Evolutionary conservation across 1,140 invertebrate species (phyloP).

Genomic region (Oryzaephilus surinamensis): DNA sequence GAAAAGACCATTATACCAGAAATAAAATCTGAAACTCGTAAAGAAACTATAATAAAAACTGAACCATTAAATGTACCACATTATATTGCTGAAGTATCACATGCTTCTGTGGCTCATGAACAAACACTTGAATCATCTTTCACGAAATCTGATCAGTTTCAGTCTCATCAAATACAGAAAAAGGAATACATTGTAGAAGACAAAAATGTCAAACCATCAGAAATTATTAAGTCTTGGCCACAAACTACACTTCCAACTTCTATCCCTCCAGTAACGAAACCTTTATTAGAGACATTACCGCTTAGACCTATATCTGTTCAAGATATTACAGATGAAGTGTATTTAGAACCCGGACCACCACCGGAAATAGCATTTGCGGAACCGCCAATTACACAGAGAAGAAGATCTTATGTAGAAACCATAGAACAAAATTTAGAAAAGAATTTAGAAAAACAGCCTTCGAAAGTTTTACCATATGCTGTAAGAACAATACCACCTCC

Average conservation of each 20-base stretch:
- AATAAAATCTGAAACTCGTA: constrained; percentile 16
- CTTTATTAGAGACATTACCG: constrained; percentile 25
- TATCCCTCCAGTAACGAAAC: constrained; percentile 24
- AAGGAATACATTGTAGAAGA: constrained; percentile 38
- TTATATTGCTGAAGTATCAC: constrained; percentile 32
- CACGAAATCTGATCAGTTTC: not conserved
- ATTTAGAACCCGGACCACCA: constrained; percentile 49
- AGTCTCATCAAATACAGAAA: too few relatives aligned
- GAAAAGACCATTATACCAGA: constrained; percentile 28
- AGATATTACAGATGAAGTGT: constrained; percentile 37
- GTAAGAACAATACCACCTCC: constrained; percentile 42
- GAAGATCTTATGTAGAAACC: constrained; percentile 45
- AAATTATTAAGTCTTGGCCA: constrained; percentile 37
- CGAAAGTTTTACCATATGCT: constrained; percentile 41
- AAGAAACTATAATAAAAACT: constrained; percentile 12
- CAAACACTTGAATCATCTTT: constrained; percentile 11
- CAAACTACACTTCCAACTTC: constrained; percentile 37
- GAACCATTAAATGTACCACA: constrained; percentile 25
- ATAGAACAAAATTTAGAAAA: constrained; percentile 47
- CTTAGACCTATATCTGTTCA: constrained; percentile 33
- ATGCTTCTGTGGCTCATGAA: too few relatives aligned
- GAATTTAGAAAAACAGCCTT: constrained; percentile 42
- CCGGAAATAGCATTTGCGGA: constrained; percentile 53
- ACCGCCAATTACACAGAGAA: constrained; percentile 33
- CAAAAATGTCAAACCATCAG: constrained; percentile 31